Base-by-base conservation (phyloP, 2,888 invertebrate species). In the Caenorhabditis japonica region DNA sequence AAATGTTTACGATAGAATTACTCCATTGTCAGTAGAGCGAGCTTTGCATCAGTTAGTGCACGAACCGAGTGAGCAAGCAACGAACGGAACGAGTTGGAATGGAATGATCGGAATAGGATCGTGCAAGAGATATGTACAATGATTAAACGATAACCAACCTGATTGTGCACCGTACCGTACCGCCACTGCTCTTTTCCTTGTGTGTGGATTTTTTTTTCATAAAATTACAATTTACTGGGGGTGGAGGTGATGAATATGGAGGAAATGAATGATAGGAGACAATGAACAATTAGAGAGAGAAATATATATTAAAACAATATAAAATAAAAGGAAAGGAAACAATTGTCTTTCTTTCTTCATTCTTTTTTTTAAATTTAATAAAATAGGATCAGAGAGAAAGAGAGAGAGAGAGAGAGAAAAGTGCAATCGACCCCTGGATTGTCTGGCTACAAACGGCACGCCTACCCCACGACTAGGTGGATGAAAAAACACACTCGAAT, bases 391-490 rank as follows among this genome's bases (percentile, higher is more conserved):
- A 30, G 17, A 47, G 38, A 21, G 15, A 39, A 7, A 43, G 17
- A 23, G 44, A 39, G 39, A 25, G 27, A 39, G 43, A 44, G 36
- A 43, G n/a, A 64, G n/a, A 36, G 43, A 21, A 10, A 41, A 41
- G 55, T 69, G 55, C 55, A 60, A 60, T 70, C 70, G 60, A 70
- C 60, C 56, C 66, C 33, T 36, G 56, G 30, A 66, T 51, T 66
- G 56, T 56, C 56, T 64, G 56, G 56, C 66, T 61, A 70, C 55
- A 62, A 72, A 72, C 72, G 72, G 72, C 72, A 72, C 72, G 72
- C 72, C 72, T 72, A 72, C 72, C 72, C 61, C 72, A 72, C 72
- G 72, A 72, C 72, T 72, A 72, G 53, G 43, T 56, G 55, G 56
- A 55, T n/a, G n/a, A 64, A 51, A 51, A 39, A 64, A 64, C 66